phyloP scores from a whole-genome alignment of 2,113 vertebrate genomes.

The Microcebus griseorufus region DNA sequence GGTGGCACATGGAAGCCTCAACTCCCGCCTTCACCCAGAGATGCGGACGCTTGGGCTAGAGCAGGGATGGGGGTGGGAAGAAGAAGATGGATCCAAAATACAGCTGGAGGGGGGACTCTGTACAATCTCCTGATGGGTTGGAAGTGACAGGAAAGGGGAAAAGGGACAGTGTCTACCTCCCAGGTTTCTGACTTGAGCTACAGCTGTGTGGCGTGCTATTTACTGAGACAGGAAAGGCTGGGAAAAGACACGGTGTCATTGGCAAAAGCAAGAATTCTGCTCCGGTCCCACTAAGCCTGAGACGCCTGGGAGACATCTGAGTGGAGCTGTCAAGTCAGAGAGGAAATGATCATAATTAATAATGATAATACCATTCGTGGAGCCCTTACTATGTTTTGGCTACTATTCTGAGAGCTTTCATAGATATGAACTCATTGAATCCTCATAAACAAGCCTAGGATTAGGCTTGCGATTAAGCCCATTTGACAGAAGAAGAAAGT shows the following conservation, averaged over 20 bases:
- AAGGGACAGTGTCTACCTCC: neutral
- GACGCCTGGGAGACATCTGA: neutral
- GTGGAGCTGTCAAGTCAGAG: neutral
- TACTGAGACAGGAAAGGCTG: neutral
- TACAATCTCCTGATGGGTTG: neutral
- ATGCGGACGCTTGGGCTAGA: rapidly evolving
- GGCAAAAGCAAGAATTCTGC: neutral
- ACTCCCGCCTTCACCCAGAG: neutral
- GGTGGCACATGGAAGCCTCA: neutral
- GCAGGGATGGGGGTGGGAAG: neutral
- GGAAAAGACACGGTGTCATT: neutral
- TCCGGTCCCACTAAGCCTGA: neutral
- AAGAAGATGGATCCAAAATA: neutral
- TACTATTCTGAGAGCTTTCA: neutral
- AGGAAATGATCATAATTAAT: neutral
- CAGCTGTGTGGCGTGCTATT: too few species aligned
- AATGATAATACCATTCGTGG: neutral
- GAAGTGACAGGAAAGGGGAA: neutral
- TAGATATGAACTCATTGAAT: neutral
- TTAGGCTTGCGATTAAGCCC: neutral
- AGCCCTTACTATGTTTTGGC: neutral
- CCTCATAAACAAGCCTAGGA: neutral
- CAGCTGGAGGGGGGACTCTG: neutral
- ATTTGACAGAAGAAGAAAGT: neutral
- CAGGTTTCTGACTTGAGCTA: neutral